Evolutionary conservation across 2,113 vertebrate genomes (phyloP), one percentile per base, ranked within the genome.

Genomic region (Dipodomys stephensi): DNA sequence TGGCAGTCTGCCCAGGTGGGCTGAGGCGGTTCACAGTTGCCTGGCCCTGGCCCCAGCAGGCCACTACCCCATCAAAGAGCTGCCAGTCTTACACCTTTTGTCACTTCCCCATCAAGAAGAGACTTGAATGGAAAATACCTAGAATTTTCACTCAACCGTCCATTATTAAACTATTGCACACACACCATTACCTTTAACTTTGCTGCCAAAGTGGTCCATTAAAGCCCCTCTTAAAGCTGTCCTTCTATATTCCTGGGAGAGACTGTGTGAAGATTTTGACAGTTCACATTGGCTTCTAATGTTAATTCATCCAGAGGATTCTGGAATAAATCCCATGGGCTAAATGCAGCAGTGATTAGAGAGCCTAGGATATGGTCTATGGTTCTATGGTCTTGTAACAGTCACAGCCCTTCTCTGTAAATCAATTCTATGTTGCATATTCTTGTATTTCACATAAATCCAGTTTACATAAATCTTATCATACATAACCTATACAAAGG

Each of bases 31-130:
- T 39, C 35, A 39, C 35, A 39, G 35, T 39, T 39, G 49, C 12
- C 49, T 49, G 49, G 49, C 12, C 49, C 49, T 49, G 49, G 49
- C 8, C 2, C 49, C 7, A 12, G 49, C 49, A 49, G 7, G 62
- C 27, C 22, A 0, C 30, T 0, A n/a, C 39, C 23, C 49, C n/a
- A 9, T 6, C 22, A 4, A 3, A 0, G 30, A 53, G n/a, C 74
- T 18, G 28, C 88, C 10, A 5, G n/a, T 9, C 67, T 49, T 49
- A 2, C 6, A 0, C 7, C 57, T 73, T 12, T 57, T 28, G 49
- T n/a, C 35, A 23, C 71, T 64, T 30, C 67, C 69, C 67, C 35
- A 13, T 27, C 68, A 2, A 46, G 73, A 32, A 25, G 30, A 18
- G 19, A 28, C 22, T 1, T 5, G 30, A 2, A 9, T 3, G 20